Percentiles rank a stretch among this genome's conserved stretches.
phyloP scores from a whole-genome alignment of 2,113 vertebrate species.

The Corythoichthys intestinalis region DNA sequence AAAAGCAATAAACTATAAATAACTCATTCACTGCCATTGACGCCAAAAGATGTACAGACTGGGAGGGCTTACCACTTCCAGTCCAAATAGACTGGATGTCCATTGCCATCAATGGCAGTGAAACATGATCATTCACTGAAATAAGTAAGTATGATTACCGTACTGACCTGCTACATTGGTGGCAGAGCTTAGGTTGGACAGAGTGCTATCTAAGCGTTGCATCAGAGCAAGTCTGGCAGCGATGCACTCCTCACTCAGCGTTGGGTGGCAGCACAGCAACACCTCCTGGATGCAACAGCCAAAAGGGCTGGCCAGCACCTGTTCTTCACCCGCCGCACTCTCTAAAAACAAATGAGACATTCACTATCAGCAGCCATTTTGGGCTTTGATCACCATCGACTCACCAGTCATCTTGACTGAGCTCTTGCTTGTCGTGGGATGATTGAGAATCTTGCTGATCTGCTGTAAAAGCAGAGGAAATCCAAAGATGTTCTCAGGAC shows the following conservation, averaged over 20 bases:
- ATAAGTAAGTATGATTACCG: not conserved
- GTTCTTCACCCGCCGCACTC: conserved; percentile 59
- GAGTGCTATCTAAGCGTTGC: conserved; percentile 78
- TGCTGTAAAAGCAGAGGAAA: conserved; percentile 86
- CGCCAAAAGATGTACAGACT: too few relatives aligned
- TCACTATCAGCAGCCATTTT: not conserved
- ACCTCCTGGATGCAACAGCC: conserved; percentile 82
- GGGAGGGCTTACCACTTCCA: too few relatives aligned
- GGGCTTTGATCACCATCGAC: not conserved
- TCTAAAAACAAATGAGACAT: conserved; percentile 36
- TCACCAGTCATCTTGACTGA: conserved; percentile 77
- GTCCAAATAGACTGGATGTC: too few relatives aligned
- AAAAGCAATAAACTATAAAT: too few relatives aligned
- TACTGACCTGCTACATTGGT: conserved; percentile 71
- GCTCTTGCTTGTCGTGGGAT: conserved; percentile 64
- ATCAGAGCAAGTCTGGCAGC: conserved; percentile 67
- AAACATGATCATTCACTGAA: too few relatives aligned
- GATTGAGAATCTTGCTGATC: conserved; percentile 89
- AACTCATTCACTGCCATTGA: too few relatives aligned
- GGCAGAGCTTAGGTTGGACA: conserved; percentile 72
- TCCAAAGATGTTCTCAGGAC: conserved; percentile 77
- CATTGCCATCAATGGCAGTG: too few relatives aligned
- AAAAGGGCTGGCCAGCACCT: conserved; percentile 67
- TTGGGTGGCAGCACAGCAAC: conserved; percentile 78
- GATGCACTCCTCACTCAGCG: conserved; percentile 81